Evolutionary conservation across 1,140 invertebrate species (phyloP).

Genomic region (Drosophila lacertosa): DNA sequence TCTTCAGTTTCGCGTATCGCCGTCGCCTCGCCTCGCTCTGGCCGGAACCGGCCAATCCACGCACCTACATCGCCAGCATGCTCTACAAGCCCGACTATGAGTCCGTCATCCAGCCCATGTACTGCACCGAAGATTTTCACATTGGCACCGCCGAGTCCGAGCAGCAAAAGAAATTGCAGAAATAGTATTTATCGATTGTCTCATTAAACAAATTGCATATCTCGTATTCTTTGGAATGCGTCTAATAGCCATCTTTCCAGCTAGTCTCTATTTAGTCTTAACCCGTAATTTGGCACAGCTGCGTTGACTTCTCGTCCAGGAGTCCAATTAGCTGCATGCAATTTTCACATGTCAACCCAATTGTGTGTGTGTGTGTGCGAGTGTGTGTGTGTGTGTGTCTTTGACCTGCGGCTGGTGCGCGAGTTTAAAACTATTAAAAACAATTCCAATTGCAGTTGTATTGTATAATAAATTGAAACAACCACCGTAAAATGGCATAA

Average conservation of each 20-base stretch:
- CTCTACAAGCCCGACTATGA: conserved; percentile 32
- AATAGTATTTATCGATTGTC: conserved; percentile 12
- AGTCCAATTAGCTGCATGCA: conserved; percentile 76
- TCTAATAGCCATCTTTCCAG: conserved; percentile 34
- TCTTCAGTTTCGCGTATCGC: conserved; percentile 85
- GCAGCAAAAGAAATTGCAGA: conserved; percentile 15
- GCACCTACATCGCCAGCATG: conserved; percentile 36
- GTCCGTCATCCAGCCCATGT: not conserved
- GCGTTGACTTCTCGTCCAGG: conserved; percentile 40
- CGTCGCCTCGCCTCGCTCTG: conserved; percentile 52
- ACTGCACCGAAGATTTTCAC: conserved; percentile 25
- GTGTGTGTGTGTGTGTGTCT: conserved; percentile 37
- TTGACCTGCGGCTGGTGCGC: conserved; percentile 35
- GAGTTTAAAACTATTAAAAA: conserved; percentile 50
- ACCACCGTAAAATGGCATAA: conserved; percentile 73
- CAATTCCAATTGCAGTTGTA: conserved; percentile 35
- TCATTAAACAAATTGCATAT: conserved; percentile 56
- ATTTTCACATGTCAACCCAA: conserved; percentile 72
- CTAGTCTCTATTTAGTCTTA: too few relatives aligned
- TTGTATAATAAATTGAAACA: conserved; percentile 76
- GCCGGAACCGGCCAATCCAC: conserved; percentile 50
- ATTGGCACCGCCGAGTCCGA: conserved; percentile 50
- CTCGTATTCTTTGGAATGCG: not conserved
- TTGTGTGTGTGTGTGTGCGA: conserved; percentile 13
- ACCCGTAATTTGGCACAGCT: conserved; percentile 41